Conservation (phyloP, 92 coral and sea anemone species). For the Epizoanthus stellaris region DNA sequence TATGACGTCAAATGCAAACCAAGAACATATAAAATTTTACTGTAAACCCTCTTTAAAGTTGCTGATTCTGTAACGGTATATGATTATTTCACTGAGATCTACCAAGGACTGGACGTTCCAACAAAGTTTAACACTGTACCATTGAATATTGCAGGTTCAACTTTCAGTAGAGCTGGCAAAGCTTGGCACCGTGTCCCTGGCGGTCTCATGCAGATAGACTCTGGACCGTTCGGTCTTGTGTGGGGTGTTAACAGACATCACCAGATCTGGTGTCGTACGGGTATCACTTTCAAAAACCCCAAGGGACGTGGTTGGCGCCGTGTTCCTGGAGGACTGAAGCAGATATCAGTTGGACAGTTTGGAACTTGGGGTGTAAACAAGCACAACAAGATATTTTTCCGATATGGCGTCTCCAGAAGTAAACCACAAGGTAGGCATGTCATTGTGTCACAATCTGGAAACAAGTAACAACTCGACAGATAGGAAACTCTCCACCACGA, state of each 20-base stretch:
- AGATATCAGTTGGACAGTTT: slow-evolving; percentile 38
- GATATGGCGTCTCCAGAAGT: background rate
- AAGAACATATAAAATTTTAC: no score
- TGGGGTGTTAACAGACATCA: slow-evolving; percentile 45
- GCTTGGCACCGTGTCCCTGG: slow-evolving; percentile 44
- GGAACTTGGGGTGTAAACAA: slow-evolving; percentile 62
- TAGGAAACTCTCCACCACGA: no score
- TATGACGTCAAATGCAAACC: no score
- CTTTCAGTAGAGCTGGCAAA: background rate
- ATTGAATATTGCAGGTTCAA: slow-evolving; percentile 5
- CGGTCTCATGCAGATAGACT: slow-evolving; percentile 48
- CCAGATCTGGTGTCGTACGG: slow-evolving; percentile 38
- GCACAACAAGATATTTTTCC: slow-evolving; percentile 36
- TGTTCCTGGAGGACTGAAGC: slow-evolving; percentile 44
- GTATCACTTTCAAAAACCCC: slow-evolving; percentile 2
- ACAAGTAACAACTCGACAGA: no score
- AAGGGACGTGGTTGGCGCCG: slow-evolving; percentile 43
- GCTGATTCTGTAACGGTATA: no score
- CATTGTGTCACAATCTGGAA: no score
- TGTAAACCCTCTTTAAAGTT: no score
- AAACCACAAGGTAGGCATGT: slow-evolving; percentile 14
- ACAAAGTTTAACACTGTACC: no score
- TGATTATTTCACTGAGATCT: no score
- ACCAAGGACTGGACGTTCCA: no score
- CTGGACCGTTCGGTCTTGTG: slow-evolving; percentile 42